phyloP scores from a whole-genome alignment of 2,797 vertebrate genomes.

The Mormyrops attenuatus region DNA sequence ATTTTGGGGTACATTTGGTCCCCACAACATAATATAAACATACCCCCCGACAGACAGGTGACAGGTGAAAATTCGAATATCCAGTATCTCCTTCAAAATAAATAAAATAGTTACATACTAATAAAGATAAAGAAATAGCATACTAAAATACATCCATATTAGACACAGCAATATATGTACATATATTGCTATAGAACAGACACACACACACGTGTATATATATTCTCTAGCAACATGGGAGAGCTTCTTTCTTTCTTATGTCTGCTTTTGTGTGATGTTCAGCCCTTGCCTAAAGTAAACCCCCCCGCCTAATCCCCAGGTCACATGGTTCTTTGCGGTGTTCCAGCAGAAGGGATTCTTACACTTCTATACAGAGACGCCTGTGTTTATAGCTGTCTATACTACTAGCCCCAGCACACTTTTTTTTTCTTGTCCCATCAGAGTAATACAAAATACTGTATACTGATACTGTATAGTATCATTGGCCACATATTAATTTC shows the following conservation, averaged over 20 bases:
- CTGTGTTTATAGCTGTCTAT: neutral
- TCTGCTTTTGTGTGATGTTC: neutral
- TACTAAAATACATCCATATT: no score
- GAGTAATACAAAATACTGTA: neutral
- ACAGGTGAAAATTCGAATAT: no score
- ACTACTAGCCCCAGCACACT: neutral
- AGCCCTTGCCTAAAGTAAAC: neutral
- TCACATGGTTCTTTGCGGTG: neutral
- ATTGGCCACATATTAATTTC: neutral
- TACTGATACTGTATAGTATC: neutral
- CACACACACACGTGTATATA: neutral
- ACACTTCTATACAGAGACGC: neutral
- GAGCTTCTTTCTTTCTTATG: neutral
- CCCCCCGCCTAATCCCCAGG: neutral
- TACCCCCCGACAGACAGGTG: no score
- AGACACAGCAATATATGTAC: neutral
- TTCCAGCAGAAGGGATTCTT: neutral
- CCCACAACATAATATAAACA: no score
- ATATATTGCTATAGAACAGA: neutral
- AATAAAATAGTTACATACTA: no score
- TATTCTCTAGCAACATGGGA: neutral
- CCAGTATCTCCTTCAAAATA: no score
- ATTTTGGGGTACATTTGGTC: no score
- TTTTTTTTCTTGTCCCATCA: neutral
- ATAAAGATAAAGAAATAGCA: no score